Evolutionary conservation across 2,888 invertebrate species (phyloP).

Genomic region (Mycalesis mineus): DNA sequence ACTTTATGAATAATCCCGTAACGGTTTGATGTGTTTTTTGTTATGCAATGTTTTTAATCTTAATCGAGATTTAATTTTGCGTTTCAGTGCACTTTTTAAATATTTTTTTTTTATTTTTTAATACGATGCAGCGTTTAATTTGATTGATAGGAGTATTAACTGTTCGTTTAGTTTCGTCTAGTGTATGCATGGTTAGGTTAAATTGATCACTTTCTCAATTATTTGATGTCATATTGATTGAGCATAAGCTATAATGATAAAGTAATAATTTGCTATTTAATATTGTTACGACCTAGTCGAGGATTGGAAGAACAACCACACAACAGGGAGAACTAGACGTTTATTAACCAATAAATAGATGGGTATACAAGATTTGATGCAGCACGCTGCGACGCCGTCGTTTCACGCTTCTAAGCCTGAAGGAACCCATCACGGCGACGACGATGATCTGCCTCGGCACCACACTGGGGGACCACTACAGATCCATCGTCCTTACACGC

Average conservation of each 20-base stretch:
- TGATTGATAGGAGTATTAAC: conserved; percentile 23
- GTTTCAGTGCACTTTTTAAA: conserved; percentile 21
- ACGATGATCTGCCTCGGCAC: too few relatives aligned
- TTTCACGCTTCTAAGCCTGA: too few relatives aligned
- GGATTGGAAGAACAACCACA: too few relatives aligned
- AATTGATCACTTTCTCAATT: neutral
- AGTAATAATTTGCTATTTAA: too few relatives aligned
- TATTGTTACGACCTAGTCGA: too few relatives aligned
- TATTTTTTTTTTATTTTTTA: conserved; percentile 11
- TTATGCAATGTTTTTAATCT: conserved; percentile 30
- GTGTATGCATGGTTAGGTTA: conserved; percentile 5
- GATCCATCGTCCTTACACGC: too few relatives aligned
- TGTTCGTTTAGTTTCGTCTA: conserved; percentile 2
- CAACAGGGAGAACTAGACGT: too few relatives aligned
- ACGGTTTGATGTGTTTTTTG: conserved; percentile 32
- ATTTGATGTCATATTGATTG: neutral
- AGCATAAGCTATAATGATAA: neutral
- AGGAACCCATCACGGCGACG: too few relatives aligned
- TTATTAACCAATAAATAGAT: too few relatives aligned
- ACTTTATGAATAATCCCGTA: conserved; percentile 46
- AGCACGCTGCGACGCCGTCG: too few relatives aligned
- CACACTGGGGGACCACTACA: too few relatives aligned
- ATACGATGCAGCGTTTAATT: neutral
- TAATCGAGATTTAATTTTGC: conserved; percentile 36
- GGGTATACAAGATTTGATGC: too few relatives aligned